These are phyloP conservation scores for Electrophaes corylata DNA, from an alignment of 2,888 invertebrate species.

Conservation along the genomic window DNA sequence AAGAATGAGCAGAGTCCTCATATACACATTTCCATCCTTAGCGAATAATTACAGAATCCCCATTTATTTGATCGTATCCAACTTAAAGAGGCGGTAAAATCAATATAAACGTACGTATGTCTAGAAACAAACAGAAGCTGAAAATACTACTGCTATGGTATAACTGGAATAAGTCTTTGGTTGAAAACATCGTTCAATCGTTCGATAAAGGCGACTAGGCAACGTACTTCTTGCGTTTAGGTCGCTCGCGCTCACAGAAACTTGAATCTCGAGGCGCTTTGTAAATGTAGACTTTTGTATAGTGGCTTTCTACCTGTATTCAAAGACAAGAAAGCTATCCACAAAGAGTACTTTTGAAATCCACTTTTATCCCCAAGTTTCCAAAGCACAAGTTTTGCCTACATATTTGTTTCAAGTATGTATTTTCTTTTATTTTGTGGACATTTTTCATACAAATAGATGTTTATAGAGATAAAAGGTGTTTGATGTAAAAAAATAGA, in stretches of 20 bases:
- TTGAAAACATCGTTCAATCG: conserved; percentile 50
- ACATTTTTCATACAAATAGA: conserved; percentile 11
- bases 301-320: conserved; percentile 53
- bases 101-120: background rate
- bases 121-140: conserved; percentile 7
- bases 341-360: conserved; percentile 37
- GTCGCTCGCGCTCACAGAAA: conserved; percentile 54
- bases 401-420: conserved; percentile 9
- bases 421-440: conserved; percentile 14
- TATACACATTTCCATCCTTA: too few species aligned
- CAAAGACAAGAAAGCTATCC: conserved; percentile 41
- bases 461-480: conserved; percentile 7
- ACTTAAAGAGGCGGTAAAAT: too few species aligned
- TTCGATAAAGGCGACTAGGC: conserved; percentile 57
- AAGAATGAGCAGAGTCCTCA: too few species aligned
- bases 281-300: conserved; percentile 55
- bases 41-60: too few species aligned
- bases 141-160: conserved; percentile 27
- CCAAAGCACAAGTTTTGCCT: conserved; percentile 7
- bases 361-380: conserved; percentile 24
- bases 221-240: conserved; percentile 55
- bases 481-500: conserved; percentile 9
- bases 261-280: conserved; percentile 57
- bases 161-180: conserved; percentile 19
- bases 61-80: too few species aligned